Percentiles rank a stretch among this genome's conserved stretches.
phyloP scores from a whole-genome alignment of 2,113 vertebrate species.

The Chaetops frenatus region DNA sequence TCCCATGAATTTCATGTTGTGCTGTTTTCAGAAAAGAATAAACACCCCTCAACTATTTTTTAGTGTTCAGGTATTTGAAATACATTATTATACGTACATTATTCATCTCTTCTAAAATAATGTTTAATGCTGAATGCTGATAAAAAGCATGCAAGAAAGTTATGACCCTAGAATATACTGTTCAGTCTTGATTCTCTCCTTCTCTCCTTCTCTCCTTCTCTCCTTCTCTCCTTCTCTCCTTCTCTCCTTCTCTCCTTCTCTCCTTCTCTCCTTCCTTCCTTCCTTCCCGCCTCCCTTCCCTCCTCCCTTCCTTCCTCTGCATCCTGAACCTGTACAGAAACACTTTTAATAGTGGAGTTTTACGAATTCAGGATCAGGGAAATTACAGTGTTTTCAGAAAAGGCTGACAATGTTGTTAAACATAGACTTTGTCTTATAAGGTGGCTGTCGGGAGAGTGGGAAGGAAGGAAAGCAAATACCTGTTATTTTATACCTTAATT shows the following conservation, averaged over 20 bases:
- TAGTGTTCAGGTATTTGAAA: not conserved
- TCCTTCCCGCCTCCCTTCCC: too few relatives aligned
- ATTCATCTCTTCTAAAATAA: not conserved
- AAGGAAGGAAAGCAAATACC: not conserved
- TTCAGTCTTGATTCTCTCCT: not conserved
- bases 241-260: too few relatives aligned
- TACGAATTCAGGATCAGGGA: not conserved
- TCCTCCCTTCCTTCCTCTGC: too few relatives aligned
- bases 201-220: too few relatives aligned
- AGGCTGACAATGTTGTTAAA: not conserved
- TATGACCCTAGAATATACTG: not conserved
- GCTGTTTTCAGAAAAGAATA: not conserved
- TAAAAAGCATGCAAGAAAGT: not conserved
- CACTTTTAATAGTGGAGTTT: not conserved
- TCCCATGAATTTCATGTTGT: not conserved
- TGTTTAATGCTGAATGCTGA: not conserved
- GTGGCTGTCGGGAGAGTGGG: not conserved
- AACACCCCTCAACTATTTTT: not conserved
- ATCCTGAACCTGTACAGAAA: not conserved
- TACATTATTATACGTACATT: not conserved
- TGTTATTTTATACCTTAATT: not conserved
- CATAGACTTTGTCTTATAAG: not conserved
- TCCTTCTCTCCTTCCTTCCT: too few relatives aligned
- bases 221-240: too few relatives aligned
- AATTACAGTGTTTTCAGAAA: not conserved